phyloP scores from a whole-genome alignment of 1,140 invertebrate genomes.

The Asobara japonica region DNA sequence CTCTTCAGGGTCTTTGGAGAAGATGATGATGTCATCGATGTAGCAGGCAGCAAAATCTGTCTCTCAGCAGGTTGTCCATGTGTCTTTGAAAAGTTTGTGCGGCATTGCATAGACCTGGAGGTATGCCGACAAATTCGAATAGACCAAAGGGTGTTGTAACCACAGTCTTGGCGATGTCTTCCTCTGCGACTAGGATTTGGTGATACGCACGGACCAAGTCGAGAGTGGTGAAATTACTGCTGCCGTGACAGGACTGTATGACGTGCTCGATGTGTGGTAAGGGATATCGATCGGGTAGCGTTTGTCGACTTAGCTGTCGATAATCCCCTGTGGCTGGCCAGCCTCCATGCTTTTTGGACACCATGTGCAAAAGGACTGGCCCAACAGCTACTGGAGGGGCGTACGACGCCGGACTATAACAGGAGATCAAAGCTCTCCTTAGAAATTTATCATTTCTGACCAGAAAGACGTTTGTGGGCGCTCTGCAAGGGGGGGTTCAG shows the following conservation, averaged over 20 bases:
- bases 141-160: slow-evolving; percentile 48
- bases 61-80: neutral
- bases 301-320: slow-evolving; percentile 48
- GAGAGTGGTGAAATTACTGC: slow-evolving; percentile 54
- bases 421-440: no score
- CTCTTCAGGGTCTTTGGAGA: slow-evolving; percentile 6
- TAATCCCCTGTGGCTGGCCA: neutral
- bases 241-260: slow-evolving; percentile 46
- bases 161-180: slow-evolving; percentile 38
- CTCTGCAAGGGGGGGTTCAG: slow-evolving; percentile 26
- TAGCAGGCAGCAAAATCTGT: neutral
- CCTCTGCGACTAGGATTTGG: slow-evolving; percentile 32
- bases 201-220: slow-evolving; percentile 50
- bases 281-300: slow-evolving; percentile 50
- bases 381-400: slow-evolving; percentile 46
- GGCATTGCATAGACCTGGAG: neutral
- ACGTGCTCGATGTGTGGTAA: slow-evolving; percentile 43
- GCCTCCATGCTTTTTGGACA: slow-evolving; percentile 47
- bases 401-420: neutral
- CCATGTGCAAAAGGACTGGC: slow-evolving; percentile 48
- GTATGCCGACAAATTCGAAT: slow-evolving; percentile 36
- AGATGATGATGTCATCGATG: slow-evolving; percentile 23
- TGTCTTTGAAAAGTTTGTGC: neutral
- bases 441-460: no score
- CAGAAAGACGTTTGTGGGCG: neutral